phyloP scores from a whole-genome alignment of 2,797 vertebrate genomes.

The Selene dorsalis region DNA sequence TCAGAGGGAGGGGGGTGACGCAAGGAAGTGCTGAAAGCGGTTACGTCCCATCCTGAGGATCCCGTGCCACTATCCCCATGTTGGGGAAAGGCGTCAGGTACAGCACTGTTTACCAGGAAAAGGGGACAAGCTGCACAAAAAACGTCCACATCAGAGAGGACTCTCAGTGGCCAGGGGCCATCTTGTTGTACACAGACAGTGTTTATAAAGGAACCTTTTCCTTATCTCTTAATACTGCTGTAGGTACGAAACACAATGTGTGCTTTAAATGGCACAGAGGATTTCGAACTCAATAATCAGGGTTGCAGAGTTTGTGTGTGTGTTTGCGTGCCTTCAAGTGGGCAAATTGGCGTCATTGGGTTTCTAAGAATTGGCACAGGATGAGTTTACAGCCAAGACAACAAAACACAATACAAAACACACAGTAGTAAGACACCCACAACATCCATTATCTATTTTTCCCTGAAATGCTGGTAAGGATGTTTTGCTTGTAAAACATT shows the following conservation, averaged over 20 bases:
- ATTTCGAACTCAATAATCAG: constrained; percentile 35
- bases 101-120: constrained; percentile 86
- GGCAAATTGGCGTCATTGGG: constrained; percentile 48
- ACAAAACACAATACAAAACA: constrained; percentile 61
- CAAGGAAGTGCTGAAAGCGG: constrained; percentile 89
- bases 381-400: constrained; percentile 60
- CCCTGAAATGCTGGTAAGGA: constrained; percentile 20
- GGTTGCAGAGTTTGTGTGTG: not conserved
- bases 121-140: constrained; percentile 63
- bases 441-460: not conserved
- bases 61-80: constrained; percentile 86
- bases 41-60: constrained; percentile 88
- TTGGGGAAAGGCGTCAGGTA: constrained; percentile 78
- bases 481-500: constrained; percentile 27
- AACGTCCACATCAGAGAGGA: constrained; percentile 74
- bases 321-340: constrained; percentile 43
- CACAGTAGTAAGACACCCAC: constrained; percentile 14
- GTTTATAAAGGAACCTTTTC: constrained; percentile 64
- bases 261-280: constrained; percentile 44
- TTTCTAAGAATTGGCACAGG: constrained; percentile 66
- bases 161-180: constrained; percentile 56
- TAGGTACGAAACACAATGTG: constrained; percentile 45
- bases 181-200: constrained; percentile 72
- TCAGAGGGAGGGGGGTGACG: constrained; percentile 78
- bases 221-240: constrained; percentile 50